Percentiles rank a stretch among this genome's conserved stretches.
Evolutionary conservation across 2,888 invertebrate species (phyloP).

Genomic region (Gymnocheta viridis): DNA sequence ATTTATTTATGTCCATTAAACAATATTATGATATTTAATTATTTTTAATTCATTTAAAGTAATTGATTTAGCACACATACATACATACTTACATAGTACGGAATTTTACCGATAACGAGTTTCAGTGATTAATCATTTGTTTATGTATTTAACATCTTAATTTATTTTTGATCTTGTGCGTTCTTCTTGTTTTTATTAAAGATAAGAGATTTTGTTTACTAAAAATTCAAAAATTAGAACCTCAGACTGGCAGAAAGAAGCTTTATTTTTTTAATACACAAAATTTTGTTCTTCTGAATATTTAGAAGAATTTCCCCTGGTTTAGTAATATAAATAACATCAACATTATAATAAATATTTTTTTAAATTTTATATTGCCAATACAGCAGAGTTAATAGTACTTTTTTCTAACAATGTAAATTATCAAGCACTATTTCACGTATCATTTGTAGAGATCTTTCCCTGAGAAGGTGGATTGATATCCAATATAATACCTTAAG

Average conservation of each 20-base stretch:
- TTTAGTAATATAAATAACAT: not conserved
- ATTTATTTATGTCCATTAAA: not conserved
- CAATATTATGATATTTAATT: not conserved
- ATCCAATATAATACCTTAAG: too few species aligned
- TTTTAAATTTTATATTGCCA: too few species aligned
- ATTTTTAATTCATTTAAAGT: not conserved
- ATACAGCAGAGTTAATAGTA: too few species aligned
- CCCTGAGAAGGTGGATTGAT: too few species aligned
- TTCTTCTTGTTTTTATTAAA: not conserved
- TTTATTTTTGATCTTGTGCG: not conserved
- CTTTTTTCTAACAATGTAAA: too few species aligned
- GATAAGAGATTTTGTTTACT: constrained; percentile 6
- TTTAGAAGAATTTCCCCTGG: not conserved
- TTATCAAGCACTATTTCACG: too few species aligned
- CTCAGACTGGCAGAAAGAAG: not conserved
- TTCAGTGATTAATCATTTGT: not conserved
- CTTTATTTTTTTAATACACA: not conserved
- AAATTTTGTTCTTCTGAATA: not conserved
- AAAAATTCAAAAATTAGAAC: not conserved
- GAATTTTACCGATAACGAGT: not conserved
- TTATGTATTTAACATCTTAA: not conserved
- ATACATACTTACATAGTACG: not conserved
- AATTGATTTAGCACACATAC: not conserved
- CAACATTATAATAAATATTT: too few species aligned
- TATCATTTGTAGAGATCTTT: too few species aligned